Evolutionary conservation across 2,888 invertebrate species (phyloP), one percentile per base, ranked within the genome.

Genomic region (Gymnosoma rotundatum): DNA sequence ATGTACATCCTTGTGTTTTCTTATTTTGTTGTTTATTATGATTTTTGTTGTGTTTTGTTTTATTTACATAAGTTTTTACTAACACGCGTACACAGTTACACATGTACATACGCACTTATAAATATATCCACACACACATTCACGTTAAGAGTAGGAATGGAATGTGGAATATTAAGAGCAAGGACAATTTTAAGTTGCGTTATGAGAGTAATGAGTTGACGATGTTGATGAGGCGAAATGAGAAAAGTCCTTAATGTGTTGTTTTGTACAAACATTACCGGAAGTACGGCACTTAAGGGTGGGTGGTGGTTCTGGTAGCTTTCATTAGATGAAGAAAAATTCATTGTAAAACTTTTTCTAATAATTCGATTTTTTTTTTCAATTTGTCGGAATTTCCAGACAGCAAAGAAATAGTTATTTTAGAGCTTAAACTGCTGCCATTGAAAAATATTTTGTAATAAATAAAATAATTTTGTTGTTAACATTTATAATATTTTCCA

Each of bases 161-260:
- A 66, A 83, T 79, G 75, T 83, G 66, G 12, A 70, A 61, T 78
- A 83, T 76, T 83, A 72, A 80, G 83, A 83, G 80, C 83, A 83
- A 83, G 83, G 83, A 76, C 83, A 83, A 80, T 76, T 72, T 79
- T 18, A 70, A 52, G 70, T 76, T 63, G 16, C 36, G 16, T 32
- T 64, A 67, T 75, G 72, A 76, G 83, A 83, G 75, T 66, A 58
- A 70, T 58, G 36, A 69, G 64, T 67, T 63, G 56, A 69, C 69
- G 66, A 70, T 18, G 18, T 64, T 16, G 60, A 42, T 66, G 70
- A 76, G 64, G 6, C 32, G 32, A 32, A 8, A 60, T 74, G 75
- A 66, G 69, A 78, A 58, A 58, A 61, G 42, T 21, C 12, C 52
- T 64, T 58, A 64, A 52, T 54, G 20, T 48, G 2, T 18, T 14